phyloP scores from a whole-genome alignment of 2,797 vertebrate genomes.

The Halcyon chelicuti region DNA sequence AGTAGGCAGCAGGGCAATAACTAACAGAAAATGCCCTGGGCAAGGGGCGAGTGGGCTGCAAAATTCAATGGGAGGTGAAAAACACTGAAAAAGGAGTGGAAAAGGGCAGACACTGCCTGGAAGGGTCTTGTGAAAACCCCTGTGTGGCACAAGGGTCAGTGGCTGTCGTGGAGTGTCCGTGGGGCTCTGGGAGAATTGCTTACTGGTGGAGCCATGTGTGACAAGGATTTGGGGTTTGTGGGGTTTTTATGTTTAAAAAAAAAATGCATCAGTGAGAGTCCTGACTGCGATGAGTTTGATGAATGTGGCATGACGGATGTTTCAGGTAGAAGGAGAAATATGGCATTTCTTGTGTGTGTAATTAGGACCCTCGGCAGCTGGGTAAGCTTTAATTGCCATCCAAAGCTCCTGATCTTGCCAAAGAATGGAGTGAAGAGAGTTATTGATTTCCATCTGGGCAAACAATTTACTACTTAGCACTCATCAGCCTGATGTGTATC shows the following conservation, averaged over 20 bases:
- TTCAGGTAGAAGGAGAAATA: constrained; percentile 39
- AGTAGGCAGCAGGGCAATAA: background rate
- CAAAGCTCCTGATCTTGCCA: background rate
- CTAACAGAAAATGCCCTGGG: background rate
- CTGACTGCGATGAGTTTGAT: constrained; percentile 11
- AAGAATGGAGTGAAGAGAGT: constrained; percentile 18
- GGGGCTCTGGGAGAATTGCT: background rate
- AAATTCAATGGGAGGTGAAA: background rate
- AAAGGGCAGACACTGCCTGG: background rate
- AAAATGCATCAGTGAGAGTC: background rate
- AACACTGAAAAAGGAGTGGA: background rate
- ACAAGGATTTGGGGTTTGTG: background rate
- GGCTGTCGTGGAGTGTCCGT: accelerated
- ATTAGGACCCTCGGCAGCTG: constrained; percentile 54
- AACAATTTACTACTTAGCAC: constrained; percentile 44
- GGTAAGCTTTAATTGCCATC: constrained; percentile 53
- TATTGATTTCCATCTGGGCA: constrained; percentile 58
- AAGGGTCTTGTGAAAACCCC: background rate
- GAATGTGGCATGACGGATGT: background rate
- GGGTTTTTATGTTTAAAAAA: background rate
- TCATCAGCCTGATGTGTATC: constrained; percentile 43
- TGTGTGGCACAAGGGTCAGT: background rate
- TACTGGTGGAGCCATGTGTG: background rate
- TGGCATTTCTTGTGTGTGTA: constrained; percentile 8
- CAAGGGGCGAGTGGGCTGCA: background rate